Base-by-base conservation (phyloP, 2,113 vertebrate species). In the Callocephalon fimbriatum region DNA sequence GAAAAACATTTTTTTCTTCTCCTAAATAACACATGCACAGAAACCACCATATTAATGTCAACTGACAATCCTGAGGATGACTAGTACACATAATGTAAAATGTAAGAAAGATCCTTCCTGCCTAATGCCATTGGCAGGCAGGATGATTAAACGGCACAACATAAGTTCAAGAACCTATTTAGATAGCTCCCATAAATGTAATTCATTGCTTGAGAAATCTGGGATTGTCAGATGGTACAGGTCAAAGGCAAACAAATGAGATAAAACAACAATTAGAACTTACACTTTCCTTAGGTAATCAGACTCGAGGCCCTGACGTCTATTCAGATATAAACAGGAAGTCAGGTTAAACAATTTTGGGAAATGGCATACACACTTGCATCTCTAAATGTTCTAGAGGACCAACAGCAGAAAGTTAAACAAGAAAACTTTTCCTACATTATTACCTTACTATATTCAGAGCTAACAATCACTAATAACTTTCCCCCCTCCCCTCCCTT, bases 241-340 rank as follows among this genome's bases (percentile, higher is more conserved):
- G 59, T 68, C 71, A 76, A 50, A 63, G 77, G 59, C 42, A 91
- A 93, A 91, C 53, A 88, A 85, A 87, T 47, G 65, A 94, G 44
- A 40, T 66, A 88, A 59, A 25, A 44, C 3, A 38, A 12, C 61
- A 59, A 44, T 51, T 38, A 81, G 21, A 80, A 84, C 38, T 66
- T 86, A 50, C 16, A 12, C 26, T 56, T 72, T 56, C 77, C 48
- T 73, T 61, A 62, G 51, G 27, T 45, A 85, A 70, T 37, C 66
- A 79, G 45, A 81, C 72, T 67, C 22, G 63, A 84, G 17, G 50
- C 75, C 80, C 31, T 85, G 79, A 74, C 27, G 72, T 54, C 65
- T 56, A 63, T 51, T 53, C 44, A 72, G 56, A 54, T 68, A 63
- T 10, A 67, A 25, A 71, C 74, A 80, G 14, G n/a, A 88, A 89